Evolutionary conservation across 2,113 vertebrate species (phyloP), one percentile per base, ranked within the genome.

Genomic region (Herpetotheres cachinnans): DNA sequence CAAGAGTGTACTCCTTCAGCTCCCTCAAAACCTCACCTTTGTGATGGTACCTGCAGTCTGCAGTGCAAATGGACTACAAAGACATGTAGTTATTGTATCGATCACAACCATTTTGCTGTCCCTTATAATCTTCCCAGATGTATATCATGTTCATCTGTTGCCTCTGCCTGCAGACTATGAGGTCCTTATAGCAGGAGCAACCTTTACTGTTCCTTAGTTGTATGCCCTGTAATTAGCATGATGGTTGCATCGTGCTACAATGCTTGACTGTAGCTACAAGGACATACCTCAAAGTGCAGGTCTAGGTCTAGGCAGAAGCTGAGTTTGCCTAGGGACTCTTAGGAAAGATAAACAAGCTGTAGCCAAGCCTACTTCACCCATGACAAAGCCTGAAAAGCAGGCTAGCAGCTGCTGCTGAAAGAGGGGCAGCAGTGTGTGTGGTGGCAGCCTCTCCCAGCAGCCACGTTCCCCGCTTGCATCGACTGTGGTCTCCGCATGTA

Each of bases 401-500:
- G 55, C 62, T 61, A 81, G 36, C 55, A 89, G 59, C 77, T 84
- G 50, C 40, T 89, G 50, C 63, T 73, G 67, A 32, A 56, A 58
- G 50, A 82, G n/a, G 26, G 21, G 21, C 26, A 83, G 25, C 42
- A 46, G 13, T 2, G 4, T 59, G 52, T 76, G 59, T 24, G 58
- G 24, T 54, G 77, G 40, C 81, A 81, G 34, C 30, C 13, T 47
- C 20, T 65, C 29, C 59, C 34, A 42, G 36, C 40, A 84, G 34
- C 36, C 65, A 8, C 2, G 0, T n/a, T 34, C 42, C 54, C 65
- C 44, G 34, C n/a, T 82, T 56, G 69, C 47, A 21, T 8, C 0
- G 0, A 1, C 38, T 42, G 19, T 85, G 61, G 73, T 89, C 40
- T 70, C 42, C 69, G 16, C 25, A 2, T 11, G 19, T 32, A 95